Base-by-base conservation (phyloP, 2,113 vertebrate species). In the Centropristis striata region DNA sequence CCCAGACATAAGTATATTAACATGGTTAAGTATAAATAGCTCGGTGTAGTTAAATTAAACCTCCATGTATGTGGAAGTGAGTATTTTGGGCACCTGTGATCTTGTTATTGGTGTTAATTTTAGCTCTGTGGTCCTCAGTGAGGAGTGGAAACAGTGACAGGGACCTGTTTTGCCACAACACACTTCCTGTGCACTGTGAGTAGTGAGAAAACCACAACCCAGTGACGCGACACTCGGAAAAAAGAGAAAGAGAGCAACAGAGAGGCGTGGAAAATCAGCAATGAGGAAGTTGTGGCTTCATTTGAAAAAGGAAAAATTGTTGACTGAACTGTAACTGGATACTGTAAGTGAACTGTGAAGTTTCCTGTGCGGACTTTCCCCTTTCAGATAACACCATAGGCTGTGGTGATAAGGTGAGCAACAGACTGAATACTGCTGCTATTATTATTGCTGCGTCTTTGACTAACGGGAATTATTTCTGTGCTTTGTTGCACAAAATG, bases 91-190 rank as follows among this genome's bases (percentile, higher is more conserved):
- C 84, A 86, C 74, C 84, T 89, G 86, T 88, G 89, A 93, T 94
- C 91, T 91, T 92, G 90, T 93, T 90, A 91, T 90, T 93, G 91
- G 86, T 81, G 88, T 93, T 95, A 95, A 94, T 93, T 95, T 94
- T 95, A 95, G 91, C 84, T 81, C 53, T 91, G 92, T 86, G 94
- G 94, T 89, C 74, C 89, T 88, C 84, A 77, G 49, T 86, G 86
- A 93, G 83, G 88, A 85, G 90, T 95, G 95, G 95, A 96, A 96
- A 96, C 91, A 94, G 92, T 95, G 95, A 95, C 93, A 92, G 77
- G 89, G 92, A 92, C 91, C 90, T 93, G 92, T 95, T 95, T 94
- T 94, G 90, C 82, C 89, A 91, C 87, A 92, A 90, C 92, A 93
- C 90, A 86, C 92, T 95, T 95, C 95, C 95, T 96, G 93, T 93